Evolutionary conservation across 1,140 invertebrate genomes (phyloP), one percentile per base, ranked within the genome.

Genomic region (Pogonomyrmex californicus): DNA sequence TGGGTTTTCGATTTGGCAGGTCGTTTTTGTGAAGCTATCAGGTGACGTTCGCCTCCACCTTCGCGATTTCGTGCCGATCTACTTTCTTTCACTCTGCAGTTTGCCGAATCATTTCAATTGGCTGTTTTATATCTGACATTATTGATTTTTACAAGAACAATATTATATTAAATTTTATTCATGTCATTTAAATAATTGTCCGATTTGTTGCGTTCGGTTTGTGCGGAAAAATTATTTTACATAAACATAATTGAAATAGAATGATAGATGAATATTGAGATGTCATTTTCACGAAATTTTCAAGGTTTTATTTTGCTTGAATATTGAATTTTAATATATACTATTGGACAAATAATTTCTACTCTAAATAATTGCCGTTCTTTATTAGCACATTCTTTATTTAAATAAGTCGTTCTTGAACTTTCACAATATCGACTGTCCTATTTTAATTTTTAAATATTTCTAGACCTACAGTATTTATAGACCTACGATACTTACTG

Each of bases 21-120:
- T 87, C 86, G 90, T 92, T 92, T 91, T 86, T 90, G 66, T 88
- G 49, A 60, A 82, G 86, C 81, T 87, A 86, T 58, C 63, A 70
- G 49, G 65, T 85, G 78, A 76, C 68, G 71, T 87, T 77, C n/a
- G 78, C 66, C 58, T 68, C 54, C 75, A 41, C 49, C 86, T 71
- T 44, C 63, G 51, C 65, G 85, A 71, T 88, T 88, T 83, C 38
- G 44, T 47, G 5, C 36, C 70, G 83, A 36, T 71, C n/a, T 56
- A 51, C 51, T 88, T 86, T 75, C 65, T 86, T 51, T 77, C 71
- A 82, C 49, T 66, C 56, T 56, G 70, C 56, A 60, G 60, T 88
- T 68, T 49, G 44, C 30, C 38, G 5, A 79, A 23, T 56, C 76
- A 38, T 14, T 54, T 4, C 9, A n/a, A 51, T 68, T 54, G 44